These are phyloP conservation scores for Anarrhichthys ocellatus DNA, from an alignment of 2,113 vertebrate genomes.

Conservation along the genomic window DNA sequence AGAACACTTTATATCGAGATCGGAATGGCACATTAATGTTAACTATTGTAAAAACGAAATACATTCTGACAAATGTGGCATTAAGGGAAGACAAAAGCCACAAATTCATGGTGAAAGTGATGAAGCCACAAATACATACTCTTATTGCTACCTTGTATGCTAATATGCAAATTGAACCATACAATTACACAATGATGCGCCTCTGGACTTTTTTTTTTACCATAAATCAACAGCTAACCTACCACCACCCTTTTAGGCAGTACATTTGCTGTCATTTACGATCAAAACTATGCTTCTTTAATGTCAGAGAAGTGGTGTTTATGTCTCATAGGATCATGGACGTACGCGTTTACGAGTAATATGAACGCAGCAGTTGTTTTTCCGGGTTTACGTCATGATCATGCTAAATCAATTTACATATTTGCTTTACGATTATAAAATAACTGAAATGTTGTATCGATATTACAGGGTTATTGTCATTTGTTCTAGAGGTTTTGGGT, in stretches of 20 bases:
- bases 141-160: not conserved
- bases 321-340: accelerated
- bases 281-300: not conserved
- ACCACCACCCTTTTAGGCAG: not conserved
- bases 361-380: constrained; percentile 50
- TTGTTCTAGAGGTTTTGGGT: too few species aligned
- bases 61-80: accelerated
- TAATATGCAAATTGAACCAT: not conserved
- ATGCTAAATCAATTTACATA: constrained; percentile 7
- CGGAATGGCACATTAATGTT: accelerated
- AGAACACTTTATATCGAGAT: accelerated
- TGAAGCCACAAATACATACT: not conserved
- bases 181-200: not conserved
- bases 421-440: not conserved
- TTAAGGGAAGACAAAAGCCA: not conserved
- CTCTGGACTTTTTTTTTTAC: not conserved
- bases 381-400: constrained; percentile 55
- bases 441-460: not conserved
- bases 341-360: not conserved
- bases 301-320: not conserved
- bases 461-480: too few species aligned
- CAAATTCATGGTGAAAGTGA: accelerated
- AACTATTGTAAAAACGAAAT: not conserved
- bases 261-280: not conserved
- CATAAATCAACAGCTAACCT: not conserved